Base-by-base conservation (phyloP, 2,888 invertebrate genomes). In the Chesias legatella region DNA sequence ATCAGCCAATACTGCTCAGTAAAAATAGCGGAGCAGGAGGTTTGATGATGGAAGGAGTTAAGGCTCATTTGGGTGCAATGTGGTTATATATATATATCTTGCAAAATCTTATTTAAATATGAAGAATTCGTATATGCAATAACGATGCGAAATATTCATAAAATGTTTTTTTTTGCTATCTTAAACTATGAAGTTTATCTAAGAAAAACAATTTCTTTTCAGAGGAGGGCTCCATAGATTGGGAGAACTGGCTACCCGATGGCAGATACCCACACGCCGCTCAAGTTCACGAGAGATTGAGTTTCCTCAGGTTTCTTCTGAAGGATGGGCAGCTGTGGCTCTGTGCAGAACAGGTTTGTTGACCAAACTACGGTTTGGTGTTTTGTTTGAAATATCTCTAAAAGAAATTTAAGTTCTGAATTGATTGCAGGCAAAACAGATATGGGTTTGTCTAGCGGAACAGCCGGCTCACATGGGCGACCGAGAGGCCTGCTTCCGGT, bases 321-420 rank as follows among this genome's bases (percentile, higher is more conserved):
- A 97, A 97, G 90, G 98, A 98, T 83, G 98, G 98, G 11, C 98
- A 98, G 78, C 81, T 98, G 43, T 98, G 98, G 97, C 90, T 98
- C 53, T 98, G 98, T 77, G 96, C 97, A 28, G 97, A 97, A 75
- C 98, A 98, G 77, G 89, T 89, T 67, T 59, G 61, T 40, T 11
- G 28, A 9, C 4, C 10, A 11, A 21, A 24, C 25, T 7, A 10
- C 33, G 21, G 11, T 11, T 0, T 7, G 6, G n/a, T 7, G 5
- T 1, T 2, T 13, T 9, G 4, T 31, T 2, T 0, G 7, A 17
- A 25, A 17, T 10, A 24, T 22, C 3, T 29, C 10, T 34, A 32
- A 31, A 37, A 36, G 41, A 40, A 37, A 28, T 25, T 45, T 26
- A 36, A 36, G 33, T 45, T 31, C 32, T 30, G 28, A 48, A 33